Evolutionary conservation across 2,888 invertebrate species (phyloP).

Genomic region (Cynaeus angustus): DNA sequence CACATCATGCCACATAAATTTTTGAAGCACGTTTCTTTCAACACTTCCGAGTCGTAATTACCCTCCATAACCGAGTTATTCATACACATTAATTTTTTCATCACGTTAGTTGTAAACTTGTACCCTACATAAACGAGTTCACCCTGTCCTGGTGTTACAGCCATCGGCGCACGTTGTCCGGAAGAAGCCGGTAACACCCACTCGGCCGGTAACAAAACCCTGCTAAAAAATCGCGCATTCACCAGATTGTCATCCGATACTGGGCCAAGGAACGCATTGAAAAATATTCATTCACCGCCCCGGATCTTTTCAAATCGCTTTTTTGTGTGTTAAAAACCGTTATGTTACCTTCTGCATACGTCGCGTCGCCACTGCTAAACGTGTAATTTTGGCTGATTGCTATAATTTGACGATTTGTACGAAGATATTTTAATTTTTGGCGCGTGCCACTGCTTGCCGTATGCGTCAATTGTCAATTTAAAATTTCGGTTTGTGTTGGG

Average conservation of each 20-base stretch:
- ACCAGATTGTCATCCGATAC: constrained; percentile 68
- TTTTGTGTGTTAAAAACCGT: constrained; percentile 67
- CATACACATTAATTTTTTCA: constrained; percentile 1
- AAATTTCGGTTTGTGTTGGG: constrained; percentile 16
- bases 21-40: not conserved
- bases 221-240: constrained; percentile 68
- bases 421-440: constrained; percentile 70
- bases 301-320: constrained; percentile 65
- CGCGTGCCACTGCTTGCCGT: constrained; percentile 63
- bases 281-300: constrained; percentile 62
- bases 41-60: constrained; percentile 16
- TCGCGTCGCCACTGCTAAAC: constrained; percentile 59
- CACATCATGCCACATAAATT: too few relatives aligned
- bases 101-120: not conserved
- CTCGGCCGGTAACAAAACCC: constrained; percentile 64
- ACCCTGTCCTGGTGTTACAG: constrained; percentile 22
- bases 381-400: constrained; percentile 68
- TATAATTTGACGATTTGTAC: constrained; percentile 69
- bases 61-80: not conserved
- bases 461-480: constrained; percentile 33
- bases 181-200: constrained; percentile 69
- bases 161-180: constrained; percentile 65
- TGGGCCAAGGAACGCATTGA: constrained; percentile 62
- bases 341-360: constrained; percentile 65
- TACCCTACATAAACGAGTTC: constrained; percentile 1